phyloP scores from a whole-genome alignment of 2,888 invertebrate genomes.

The Andricus curvator region DNA sequence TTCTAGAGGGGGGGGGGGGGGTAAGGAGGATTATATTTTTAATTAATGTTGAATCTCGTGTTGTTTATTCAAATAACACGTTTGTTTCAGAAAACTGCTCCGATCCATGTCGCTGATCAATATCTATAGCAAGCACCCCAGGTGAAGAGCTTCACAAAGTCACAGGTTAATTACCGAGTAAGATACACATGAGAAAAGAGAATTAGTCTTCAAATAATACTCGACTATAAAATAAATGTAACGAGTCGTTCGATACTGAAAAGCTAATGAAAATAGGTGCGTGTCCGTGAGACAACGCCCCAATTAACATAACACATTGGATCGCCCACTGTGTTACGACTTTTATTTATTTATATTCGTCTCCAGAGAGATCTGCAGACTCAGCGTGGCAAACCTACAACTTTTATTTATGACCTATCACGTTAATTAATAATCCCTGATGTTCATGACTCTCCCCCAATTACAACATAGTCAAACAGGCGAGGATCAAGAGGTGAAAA shows the following conservation, averaged over 20 bases:
- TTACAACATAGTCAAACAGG: slow-evolving; percentile 41
- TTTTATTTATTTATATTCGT: slow-evolving; percentile 78
- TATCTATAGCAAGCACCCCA: too few species aligned
- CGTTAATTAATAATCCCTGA: slow-evolving; percentile 75
- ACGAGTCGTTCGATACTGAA: slow-evolving; percentile 69
- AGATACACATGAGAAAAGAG: slow-evolving; percentile 25
- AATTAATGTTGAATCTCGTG: too few species aligned
- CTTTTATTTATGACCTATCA: slow-evolving; percentile 75
- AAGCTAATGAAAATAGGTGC: slow-evolving; percentile 76
- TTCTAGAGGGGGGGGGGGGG: too few species aligned
- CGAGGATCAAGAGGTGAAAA: slow-evolving; percentile 49
- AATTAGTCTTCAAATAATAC: slow-evolving; percentile 64
- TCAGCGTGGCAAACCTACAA: slow-evolving; percentile 56
- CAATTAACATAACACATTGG: slow-evolving; percentile 78
- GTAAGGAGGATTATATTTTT: too few species aligned
- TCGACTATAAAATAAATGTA: slow-evolving; percentile 70
- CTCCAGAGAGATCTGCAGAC: slow-evolving; percentile 62
- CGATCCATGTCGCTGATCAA: too few species aligned
- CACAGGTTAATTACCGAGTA: slow-evolving; percentile 49
- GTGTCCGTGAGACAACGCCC: slow-evolving; percentile 77
- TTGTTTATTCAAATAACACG: too few species aligned
- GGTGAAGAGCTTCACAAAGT: neutral
- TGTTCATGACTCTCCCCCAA: slow-evolving; percentile 52
- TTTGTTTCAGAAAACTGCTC: too few species aligned
- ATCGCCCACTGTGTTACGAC: slow-evolving; percentile 60